A percentile compares a stretch with the other conserved stretches of the same genome.
phyloP scores from a whole-genome alignment of 1,140 invertebrate species.

The Drosophila orena region DNA sequence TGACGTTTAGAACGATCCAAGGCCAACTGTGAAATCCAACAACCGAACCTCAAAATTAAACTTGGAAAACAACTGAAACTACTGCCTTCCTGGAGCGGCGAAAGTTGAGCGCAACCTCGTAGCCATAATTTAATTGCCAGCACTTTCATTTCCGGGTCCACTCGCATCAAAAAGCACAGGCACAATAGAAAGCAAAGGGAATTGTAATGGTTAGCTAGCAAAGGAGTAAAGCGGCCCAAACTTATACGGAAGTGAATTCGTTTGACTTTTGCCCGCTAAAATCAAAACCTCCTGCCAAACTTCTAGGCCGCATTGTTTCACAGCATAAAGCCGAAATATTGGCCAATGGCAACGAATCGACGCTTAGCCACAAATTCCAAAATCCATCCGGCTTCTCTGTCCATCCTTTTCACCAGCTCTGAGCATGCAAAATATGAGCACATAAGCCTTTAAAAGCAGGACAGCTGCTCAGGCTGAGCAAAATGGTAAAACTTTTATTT shows the following conservation, averaged over 20 bases:
- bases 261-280: slow-evolving; percentile 43
- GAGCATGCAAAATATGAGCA: slow-evolving; percentile 44
- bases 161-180: slow-evolving; percentile 44
- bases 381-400: slow-evolving; percentile 3
- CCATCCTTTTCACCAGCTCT: background rate
- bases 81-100: too few species aligned
- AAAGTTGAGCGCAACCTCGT: too few species aligned
- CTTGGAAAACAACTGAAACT: background rate
- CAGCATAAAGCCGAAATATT: slow-evolving; percentile 61
- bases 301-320: slow-evolving; percentile 44
- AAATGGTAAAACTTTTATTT: slow-evolving; percentile 40
- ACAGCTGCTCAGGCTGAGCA: slow-evolving; percentile 21
- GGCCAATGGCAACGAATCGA: slow-evolving; percentile 47
- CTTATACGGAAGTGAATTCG: slow-evolving; percentile 35
- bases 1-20: slow-evolving; percentile 21
- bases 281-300: slow-evolving; percentile 46
- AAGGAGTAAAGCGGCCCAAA: background rate
- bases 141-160: slow-evolving; percentile 59
- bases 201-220: background rate
- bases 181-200: slow-evolving; percentile 9
- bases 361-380: slow-evolving; percentile 52
- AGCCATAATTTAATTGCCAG: slow-evolving; percentile 66
- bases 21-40: slow-evolving; percentile 26
- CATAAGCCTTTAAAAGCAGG: slow-evolving; percentile 63
- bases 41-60: slow-evolving; percentile 12